A percentile compares a stretch with the other conserved stretches of the same genome.
These are phyloP conservation scores for Caenorhabditis wallacei DNA, from an alignment of 2,888 invertebrate genomes.

Conservation along the genomic window DNA sequence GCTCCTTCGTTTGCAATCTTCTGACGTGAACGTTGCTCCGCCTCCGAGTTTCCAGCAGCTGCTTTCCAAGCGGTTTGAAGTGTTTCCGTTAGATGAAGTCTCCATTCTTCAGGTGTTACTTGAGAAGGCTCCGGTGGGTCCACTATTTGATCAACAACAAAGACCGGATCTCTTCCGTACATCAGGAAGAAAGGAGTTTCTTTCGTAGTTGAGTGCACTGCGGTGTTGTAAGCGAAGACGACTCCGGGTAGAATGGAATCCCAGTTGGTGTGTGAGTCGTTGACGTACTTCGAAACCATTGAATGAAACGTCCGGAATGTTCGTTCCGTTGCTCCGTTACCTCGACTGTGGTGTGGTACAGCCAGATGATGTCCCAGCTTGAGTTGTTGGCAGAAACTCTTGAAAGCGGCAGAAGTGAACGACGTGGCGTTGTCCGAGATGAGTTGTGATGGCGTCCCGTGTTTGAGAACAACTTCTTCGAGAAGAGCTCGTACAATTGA, in stretches of 20 bases:
- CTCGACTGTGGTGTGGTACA: conserved; percentile 1
- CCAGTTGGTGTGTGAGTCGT: background rate
- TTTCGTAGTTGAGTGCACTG: background rate
- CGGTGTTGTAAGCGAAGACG: conserved; percentile 8
- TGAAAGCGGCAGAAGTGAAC: conserved; percentile 64
- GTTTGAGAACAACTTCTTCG: conserved; percentile 64
- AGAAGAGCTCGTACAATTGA: conserved; percentile 72
- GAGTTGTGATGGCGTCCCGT: conserved; percentile 71
- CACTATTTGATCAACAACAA: background rate
- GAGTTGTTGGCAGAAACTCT: background rate
- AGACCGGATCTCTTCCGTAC: conserved; percentile 3
- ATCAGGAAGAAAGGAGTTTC: conserved; percentile 5
- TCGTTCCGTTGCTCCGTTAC: conserved; percentile 13
- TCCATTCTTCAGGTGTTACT: too few relatives aligned
- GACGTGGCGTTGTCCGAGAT: conserved; percentile 75
- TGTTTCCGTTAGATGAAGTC: background rate
- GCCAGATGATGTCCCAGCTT: background rate
- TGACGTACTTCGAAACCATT: background rate
- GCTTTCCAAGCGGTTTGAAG: background rate
- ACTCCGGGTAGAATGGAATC: background rate
- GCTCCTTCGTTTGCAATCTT: background rate
- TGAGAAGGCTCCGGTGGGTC: background rate
- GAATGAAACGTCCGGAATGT: conserved; percentile 3
- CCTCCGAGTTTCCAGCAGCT: background rate
- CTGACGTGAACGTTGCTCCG: background rate